These are phyloP conservation scores for Pedicia rivosa DNA, from an alignment of 2,888 invertebrate genomes.

Conservation along the genomic window DNA sequence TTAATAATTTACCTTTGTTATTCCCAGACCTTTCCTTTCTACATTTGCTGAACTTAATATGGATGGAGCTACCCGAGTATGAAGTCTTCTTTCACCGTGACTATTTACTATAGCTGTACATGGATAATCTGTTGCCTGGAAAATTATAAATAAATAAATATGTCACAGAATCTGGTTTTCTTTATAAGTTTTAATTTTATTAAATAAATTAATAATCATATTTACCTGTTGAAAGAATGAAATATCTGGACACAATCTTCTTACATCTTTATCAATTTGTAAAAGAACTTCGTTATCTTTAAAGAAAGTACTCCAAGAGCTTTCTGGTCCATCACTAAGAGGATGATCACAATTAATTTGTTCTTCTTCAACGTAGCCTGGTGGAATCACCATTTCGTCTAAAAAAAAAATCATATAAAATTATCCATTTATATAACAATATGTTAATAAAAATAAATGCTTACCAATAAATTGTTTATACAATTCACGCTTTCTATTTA, in stretches of 20 bases:
- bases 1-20: slow-evolving; percentile 57
- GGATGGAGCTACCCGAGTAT: slow-evolving; percentile 75
- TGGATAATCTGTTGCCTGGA: slow-evolving; percentile 72
- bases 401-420: slow-evolving; percentile 17
- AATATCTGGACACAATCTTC: slow-evolving; percentile 86
- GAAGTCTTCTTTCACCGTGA: slow-evolving; percentile 66
- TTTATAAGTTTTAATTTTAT: background rate
- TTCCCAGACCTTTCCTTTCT: slow-evolving; percentile 72
- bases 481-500: slow-evolving; percentile 58
- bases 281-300: slow-evolving; percentile 93
- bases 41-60: slow-evolving; percentile 77
- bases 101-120: slow-evolving; percentile 65
- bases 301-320: slow-evolving; percentile 91
- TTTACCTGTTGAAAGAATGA: slow-evolving; percentile 79
- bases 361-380: slow-evolving; percentile 33
- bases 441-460: slow-evolving; percentile 4
- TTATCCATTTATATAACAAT: background rate
- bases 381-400: slow-evolving; percentile 81
- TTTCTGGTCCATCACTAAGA: slow-evolving; percentile 84
- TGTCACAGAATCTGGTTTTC: no score
- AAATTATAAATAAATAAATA: no score
- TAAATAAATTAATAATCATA: background rate
- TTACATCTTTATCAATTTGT: slow-evolving; percentile 96
- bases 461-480: slow-evolving; percentile 69
- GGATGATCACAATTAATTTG: slow-evolving; percentile 56